Evolutionary conservation across 2,113 vertebrate genomes (phyloP).

Genomic region (Rhinichthys klamathensis): DNA sequence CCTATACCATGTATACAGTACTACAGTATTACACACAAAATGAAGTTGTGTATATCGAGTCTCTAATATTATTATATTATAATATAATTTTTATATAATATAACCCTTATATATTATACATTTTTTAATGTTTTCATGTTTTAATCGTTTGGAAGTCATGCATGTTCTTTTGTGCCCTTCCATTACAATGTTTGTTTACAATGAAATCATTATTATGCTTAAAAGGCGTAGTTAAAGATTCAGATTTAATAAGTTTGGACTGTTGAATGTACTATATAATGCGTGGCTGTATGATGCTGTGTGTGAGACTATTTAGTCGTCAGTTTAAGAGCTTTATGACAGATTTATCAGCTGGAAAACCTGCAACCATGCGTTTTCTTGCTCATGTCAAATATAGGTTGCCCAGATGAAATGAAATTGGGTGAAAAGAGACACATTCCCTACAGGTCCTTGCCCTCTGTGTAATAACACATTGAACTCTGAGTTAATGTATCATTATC

Average conservation of each 20-base stretch:
- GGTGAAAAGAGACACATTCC: not conserved
- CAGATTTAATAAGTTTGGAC: not conserved
- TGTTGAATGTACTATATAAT: not conserved
- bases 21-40: not conserved
- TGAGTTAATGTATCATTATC: not conserved
- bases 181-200: no score
- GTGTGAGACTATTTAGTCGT: not conserved
- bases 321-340: not conserved
- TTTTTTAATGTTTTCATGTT: no score
- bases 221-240: no score
- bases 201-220: no score
- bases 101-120: no score
- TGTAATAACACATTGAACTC: not conserved
- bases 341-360: not conserved
- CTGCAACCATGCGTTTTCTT: not conserved
- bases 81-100: no score
- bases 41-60: not conserved
- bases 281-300: not conserved
- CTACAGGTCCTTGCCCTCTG: not conserved
- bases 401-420: not conserved
- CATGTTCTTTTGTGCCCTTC: no score
- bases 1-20: not conserved
- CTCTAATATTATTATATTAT: no score
- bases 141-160: no score
- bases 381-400: not conserved